Evolutionary conservation across 2,113 vertebrate species (phyloP).

Genomic region (Castor canadensis): DNA sequence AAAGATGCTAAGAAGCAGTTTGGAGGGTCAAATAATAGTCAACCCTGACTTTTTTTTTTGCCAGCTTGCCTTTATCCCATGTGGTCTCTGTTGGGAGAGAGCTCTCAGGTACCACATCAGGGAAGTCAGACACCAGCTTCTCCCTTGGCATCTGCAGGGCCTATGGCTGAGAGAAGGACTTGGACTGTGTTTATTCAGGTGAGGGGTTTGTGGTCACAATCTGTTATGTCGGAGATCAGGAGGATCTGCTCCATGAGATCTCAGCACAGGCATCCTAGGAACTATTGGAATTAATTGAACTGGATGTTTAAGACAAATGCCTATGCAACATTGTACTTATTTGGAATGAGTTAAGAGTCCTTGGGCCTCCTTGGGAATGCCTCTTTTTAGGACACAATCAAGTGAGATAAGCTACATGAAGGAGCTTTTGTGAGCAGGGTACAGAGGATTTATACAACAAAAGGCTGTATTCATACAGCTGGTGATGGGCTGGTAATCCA

Average conservation of each 20-base stretch:
- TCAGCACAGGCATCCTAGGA: neutral
- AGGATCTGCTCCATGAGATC: neutral
- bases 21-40: neutral
- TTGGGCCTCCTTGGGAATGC: neutral
- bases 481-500: neutral
- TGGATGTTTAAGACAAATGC: neutral
- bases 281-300: neutral
- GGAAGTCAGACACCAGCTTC: neutral
- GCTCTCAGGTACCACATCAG: neutral
- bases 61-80: neutral
- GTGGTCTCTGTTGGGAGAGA: too few species aligned
- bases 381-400: neutral
- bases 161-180: neutral
- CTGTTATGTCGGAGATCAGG: rapidly evolving
- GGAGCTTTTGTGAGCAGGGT: neutral
- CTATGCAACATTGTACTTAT: neutral
- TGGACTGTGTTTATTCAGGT: neutral
- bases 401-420: neutral
- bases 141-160: neutral
- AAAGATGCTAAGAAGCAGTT: neutral
- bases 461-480: neutral
- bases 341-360: neutral
- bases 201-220: neutral
- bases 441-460: neutral
- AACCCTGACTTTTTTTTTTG: neutral